Evolutionary conservation across 2,888 invertebrate genomes (phyloP), one percentile per base, ranked within the genome.

Genomic region (Lepidocyrtoides sp.): DNA sequence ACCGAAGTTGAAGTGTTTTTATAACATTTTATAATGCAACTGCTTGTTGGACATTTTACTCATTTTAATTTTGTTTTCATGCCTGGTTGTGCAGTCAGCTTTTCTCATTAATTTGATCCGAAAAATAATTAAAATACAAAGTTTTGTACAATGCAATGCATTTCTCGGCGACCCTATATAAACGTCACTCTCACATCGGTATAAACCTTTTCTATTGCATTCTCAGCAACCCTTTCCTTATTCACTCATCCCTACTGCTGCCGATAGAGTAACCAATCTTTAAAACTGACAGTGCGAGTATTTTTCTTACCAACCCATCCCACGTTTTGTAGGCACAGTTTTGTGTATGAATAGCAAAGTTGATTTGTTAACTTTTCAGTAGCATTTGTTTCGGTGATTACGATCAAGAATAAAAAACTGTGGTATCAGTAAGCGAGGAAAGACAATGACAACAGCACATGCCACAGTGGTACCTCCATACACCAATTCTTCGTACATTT

Each of bases 101-200:
- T n/a, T 26, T 14, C 85, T 86, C 85, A 86, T 86, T 86, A 86
- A 86, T 86, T 86, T 86, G 57, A 41, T n/a, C 85, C 26, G 54
- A 86, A 86, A 75, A 72, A 86, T 86, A 86, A 86, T 86, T 86
- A 86, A 86, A 86, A 75, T 72, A 72, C 75, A 75, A 75, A 86
- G 85, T 86, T 86, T 82, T 41, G 17, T 57, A 72, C 32, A 41
- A 5, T 20, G 20, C 7, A 23, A 17, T n/a, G n/a, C n/a, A n/a
- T n/a, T n/a, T n/a, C n/a, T n/a, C n/a, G n/a, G n/a, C n/a, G n/a
- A n/a, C n/a, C n/a, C n/a, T n/a, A n/a, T n/a, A n/a, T n/a, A n/a
- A n/a, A n/a, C n/a, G n/a, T n/a, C n/a, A n/a, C n/a, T n/a, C n/a
- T n/a, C n/a, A n/a, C n/a, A n/a, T n/a, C n/a, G n/a, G n/a, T n/a